Base-by-base conservation (phyloP, 1,140 invertebrate species). In the Apocrypta bakeri region DNA sequence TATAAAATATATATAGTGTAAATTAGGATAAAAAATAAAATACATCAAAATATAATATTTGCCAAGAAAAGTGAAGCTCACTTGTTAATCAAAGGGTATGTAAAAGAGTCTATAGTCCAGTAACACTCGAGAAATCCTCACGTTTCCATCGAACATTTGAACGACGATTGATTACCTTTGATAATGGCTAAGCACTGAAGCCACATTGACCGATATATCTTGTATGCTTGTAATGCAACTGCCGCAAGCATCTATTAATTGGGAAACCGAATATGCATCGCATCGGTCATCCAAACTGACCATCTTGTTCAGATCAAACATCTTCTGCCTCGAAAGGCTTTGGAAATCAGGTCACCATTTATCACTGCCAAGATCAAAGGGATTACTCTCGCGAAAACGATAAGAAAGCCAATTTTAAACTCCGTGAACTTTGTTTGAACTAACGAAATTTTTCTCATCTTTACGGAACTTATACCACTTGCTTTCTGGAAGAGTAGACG, bases 361-460 rank as follows among this genome's bases (percentile, higher is more conserved):
- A 48, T 48, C 42, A 48, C 8, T 1, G 9, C n/a, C 42, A 0
- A 2, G 14, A 48, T 48, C 42, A 48, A 48, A 48, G 42, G 1
- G 40, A 42, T 42, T 8, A 8, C 40, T 8, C 40, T 1, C 40
- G 40, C 8, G 40, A 42, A 42, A 42, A 42, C 9, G 40, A 11
- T 42, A 12, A 9, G 14, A 11, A 48, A 48, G 42, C n/a, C 42
- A 48, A 48, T 48, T 48, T 27, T 21, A 64, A 64, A 25, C 11
- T 14, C 0, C 27, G 24, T 25, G 25, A 27, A 27, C 25, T 71
- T 33, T n/a, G 21, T 3, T n/a, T n/a, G n/a, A 12, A 17, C 37
- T 71, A 71, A 71, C 31, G 68, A 71, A 31, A 71, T 71, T 71
- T 71, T 25, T 71, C 37, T 37, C 68, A 33, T n/a, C 31, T 71